Percentiles rank a stretch among this genome's conserved stretches.
These are phyloP conservation scores for Halictus ligatus DNA, from an alignment of 2,888 invertebrate genomes.

Conservation along the genomic window DNA sequence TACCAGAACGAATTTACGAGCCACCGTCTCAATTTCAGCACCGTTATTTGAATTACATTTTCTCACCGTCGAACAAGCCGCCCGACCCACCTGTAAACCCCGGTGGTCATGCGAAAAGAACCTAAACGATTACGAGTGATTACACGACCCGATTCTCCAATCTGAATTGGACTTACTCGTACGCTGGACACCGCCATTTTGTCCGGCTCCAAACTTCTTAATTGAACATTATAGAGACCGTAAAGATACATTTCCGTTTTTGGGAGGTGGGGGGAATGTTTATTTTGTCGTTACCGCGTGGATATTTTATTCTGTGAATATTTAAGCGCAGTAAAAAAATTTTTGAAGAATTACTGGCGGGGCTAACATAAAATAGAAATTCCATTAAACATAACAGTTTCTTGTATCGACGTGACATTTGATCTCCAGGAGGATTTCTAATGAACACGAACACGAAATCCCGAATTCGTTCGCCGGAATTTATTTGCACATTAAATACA, in stretches of 20 bases:
- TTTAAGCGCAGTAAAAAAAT: too few species aligned
- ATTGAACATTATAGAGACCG: not conserved
- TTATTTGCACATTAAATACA: slow-evolving; percentile 29
- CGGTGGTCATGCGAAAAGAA: not conserved
- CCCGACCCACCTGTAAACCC: not conserved
- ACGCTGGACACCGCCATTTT: not conserved
- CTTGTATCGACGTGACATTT: not conserved
- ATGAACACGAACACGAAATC: slow-evolving; percentile 6
- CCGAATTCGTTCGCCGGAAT: slow-evolving; percentile 24
- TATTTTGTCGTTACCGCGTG: too few species aligned
- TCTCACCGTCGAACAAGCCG: not conserved
- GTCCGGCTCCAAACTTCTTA: not conserved
- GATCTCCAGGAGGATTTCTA: not conserved
- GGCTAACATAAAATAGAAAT: too few species aligned
- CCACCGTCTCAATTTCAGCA: not conserved
- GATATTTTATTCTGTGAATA: too few species aligned
- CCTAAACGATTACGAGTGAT: not conserved
- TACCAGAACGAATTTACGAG: not conserved
- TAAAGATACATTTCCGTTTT: not conserved
- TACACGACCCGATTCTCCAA: not conserved
- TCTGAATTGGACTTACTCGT: not conserved
- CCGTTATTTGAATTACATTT: slow-evolving; percentile 19
- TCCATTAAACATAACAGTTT: not conserved
- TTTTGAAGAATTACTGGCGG: too few species aligned
- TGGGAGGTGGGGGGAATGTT: too few species aligned